phyloP scores from a whole-genome alignment of 2,113 vertebrate genomes.

The Merops nubicus region DNA sequence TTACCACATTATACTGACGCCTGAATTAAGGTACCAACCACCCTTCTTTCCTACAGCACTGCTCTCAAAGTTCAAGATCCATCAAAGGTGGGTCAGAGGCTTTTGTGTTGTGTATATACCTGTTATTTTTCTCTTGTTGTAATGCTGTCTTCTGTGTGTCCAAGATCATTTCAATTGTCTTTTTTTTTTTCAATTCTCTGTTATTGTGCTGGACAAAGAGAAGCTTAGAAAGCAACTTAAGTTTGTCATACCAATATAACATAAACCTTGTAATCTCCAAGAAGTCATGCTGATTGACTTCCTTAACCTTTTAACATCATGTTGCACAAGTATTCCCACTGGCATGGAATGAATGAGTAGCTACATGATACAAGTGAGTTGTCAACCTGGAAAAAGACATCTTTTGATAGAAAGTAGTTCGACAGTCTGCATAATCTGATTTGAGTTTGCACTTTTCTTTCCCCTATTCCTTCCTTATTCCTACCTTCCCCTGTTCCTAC shows the following conservation, averaged over 20 bases:
- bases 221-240: neutral
- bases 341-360: neutral
- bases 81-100: neutral
- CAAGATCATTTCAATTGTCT: neutral
- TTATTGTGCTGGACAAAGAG: neutral
- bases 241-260: neutral
- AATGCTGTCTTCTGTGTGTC: neutral
- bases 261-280: neutral
- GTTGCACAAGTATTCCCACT: neutral
- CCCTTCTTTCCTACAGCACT: neutral
- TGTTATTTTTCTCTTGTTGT: neutral
- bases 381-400: neutral
- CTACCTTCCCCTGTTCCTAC: neutral
- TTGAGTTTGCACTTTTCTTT: neutral
- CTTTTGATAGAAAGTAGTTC: neutral
- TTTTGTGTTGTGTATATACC: neutral
- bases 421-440: neutral
- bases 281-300: neutral
- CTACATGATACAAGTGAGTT: fast-evolving
- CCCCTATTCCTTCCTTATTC: neutral
- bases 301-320: neutral
- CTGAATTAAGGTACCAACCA: neutral
- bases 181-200: too few relatives aligned
- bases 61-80: neutral
- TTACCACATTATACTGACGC: neutral